Base-by-base conservation (phyloP, 1,140 invertebrate species). In the Mylabris phalerata region DNA sequence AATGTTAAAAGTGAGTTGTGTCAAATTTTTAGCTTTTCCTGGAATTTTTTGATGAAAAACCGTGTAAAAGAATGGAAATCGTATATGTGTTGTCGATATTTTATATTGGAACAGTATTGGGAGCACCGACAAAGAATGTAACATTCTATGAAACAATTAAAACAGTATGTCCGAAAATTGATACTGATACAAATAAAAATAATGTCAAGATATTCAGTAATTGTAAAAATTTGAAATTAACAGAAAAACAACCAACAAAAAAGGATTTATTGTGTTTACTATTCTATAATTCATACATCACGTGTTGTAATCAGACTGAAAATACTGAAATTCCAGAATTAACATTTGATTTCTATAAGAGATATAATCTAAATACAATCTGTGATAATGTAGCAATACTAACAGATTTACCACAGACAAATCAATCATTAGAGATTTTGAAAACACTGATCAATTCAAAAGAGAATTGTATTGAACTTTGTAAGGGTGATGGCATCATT, bases 381-480 rank as follows among this genome's bases (percentile, higher is more conserved):
- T 48, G 47, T 48, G 47, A 48, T 27, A 32, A 32, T 48, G 9
- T 48, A 26, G 38, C 26, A 48, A 48, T n/a, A 32, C 11, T 48
- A 25, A 4, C 13, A 25, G 19, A 11, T 11, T 11, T 13, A 48
- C 32, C 4, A 4, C 32, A 32, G 1, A 32, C 32, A 32, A 32
- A 5, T 32, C 32, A 3, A 32, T 32, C 7, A 4, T 32, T 32
- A 4, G 32, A 5, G 4, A 7, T 25, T 48, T 26, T 48, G 25
- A 48, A 32, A 26, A 32, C 13, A 7, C 6, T 48, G 26, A 32
- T 48, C 38, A 25, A 26, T 32, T 32, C 9, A 9, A n/a, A 25
- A 25, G 24, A 48, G 1, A 48, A 48, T 5, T 48, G 47, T 48
- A n/a, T 32, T 11, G n/a, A 9, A 38, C 38, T 48, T 26, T 48